Conservation (phyloP, 2,888 invertebrate species). For the Tenodera sinensis region DNA sequence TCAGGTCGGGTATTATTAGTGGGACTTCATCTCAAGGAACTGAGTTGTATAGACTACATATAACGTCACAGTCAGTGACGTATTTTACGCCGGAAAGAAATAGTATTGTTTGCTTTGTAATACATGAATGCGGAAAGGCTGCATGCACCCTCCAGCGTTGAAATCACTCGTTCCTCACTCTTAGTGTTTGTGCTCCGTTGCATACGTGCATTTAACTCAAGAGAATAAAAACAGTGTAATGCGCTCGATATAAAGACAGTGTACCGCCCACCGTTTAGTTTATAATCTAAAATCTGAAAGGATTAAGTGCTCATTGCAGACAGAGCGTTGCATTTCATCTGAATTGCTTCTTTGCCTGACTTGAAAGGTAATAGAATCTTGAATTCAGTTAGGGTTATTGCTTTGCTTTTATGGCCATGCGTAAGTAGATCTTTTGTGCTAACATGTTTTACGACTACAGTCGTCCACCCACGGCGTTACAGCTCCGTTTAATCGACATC, state of each 20-base stretch:
- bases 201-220: background rate
- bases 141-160: background rate
- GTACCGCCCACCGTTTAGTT: background rate
- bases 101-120: no score
- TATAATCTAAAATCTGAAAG: background rate
- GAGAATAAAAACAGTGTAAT: background rate
- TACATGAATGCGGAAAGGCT: background rate
- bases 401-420: background rate
- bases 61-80: no score
- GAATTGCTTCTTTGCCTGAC: background rate
- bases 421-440: background rate
- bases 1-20: no score
- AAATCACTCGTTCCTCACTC: background rate
- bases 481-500: background rate
- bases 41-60: no score
- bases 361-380: background rate
- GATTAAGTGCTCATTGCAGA: background rate
- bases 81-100: no score
- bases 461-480: background rate
- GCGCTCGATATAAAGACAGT: background rate
- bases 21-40: no score
- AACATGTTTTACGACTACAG: background rate
- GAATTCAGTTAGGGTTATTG: background rate
- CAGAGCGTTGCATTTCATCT: background rate
- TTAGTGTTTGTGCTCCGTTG: background rate